phyloP scores from a whole-genome alignment of 2,113 vertebrate genomes.

The Acrocephalus kingi region DNA sequence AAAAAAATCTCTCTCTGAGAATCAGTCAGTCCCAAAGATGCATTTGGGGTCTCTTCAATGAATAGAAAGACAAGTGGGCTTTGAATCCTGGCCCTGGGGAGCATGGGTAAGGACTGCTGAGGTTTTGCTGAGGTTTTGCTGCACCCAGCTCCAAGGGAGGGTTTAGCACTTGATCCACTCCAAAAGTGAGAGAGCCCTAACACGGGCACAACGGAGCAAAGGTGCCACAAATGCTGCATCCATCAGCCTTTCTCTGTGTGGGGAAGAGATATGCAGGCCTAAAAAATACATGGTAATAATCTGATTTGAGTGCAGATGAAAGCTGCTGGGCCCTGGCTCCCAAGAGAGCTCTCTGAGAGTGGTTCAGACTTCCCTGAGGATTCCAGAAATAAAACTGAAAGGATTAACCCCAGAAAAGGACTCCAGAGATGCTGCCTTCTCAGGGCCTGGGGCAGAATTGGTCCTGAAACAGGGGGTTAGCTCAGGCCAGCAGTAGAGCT shows the following conservation, averaged over 20 bases:
- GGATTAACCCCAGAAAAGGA: background rate
- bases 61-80: background rate
- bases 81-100: background rate
- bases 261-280: background rate
- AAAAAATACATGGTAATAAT: background rate
- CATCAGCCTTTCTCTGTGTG: background rate
- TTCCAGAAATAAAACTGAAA: background rate
- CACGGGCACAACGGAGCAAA: background rate
- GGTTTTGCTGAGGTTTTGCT: background rate
- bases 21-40: background rate
- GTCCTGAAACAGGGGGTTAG: background rate
- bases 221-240: background rate
- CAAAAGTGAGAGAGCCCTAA: background rate
- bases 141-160: background rate
- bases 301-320: background rate
- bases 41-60: background rate
- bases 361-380: background rate
- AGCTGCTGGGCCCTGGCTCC: background rate
- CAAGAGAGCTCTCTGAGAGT: background rate
- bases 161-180: background rate
- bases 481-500: background rate
- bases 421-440: background rate
- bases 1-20: background rate
- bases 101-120: accelerated
- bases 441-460: accelerated